These are phyloP conservation scores for Prionace glauca DNA, from an alignment of 2,797 vertebrate genomes.

Conservation along the genomic window DNA sequence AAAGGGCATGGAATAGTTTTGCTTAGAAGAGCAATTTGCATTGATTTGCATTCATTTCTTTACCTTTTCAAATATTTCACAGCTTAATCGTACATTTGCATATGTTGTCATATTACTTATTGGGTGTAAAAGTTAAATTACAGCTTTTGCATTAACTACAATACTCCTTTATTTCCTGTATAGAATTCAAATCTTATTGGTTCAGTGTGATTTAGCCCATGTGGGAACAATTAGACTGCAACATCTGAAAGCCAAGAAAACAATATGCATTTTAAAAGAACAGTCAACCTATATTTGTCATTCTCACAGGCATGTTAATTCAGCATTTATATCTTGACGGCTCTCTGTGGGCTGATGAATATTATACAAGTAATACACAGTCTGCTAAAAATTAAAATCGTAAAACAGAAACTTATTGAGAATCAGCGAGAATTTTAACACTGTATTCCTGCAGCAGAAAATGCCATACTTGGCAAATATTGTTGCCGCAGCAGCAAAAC, in stretches of 20 bases:
- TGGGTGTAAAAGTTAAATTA: not conserved
- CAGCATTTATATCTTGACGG: not conserved
- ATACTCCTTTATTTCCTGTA: not conserved
- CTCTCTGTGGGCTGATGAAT: not conserved
- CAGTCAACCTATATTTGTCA: conserved; percentile 5
- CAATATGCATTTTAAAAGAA: conserved; percentile 18
- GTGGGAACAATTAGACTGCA: not conserved
- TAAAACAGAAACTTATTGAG: not conserved
- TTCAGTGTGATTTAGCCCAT: not conserved
- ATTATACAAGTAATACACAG: not conserved
- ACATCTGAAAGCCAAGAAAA: not conserved
- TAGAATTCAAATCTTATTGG: not conserved
- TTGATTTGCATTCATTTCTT: conserved; percentile 31
- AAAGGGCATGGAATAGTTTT: not conserved
- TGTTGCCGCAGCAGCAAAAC: not conserved
- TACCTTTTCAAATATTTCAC: conserved; percentile 15
- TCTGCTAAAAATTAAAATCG: conserved; percentile 24
- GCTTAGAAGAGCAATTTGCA: conserved; percentile 8
- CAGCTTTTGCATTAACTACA: conserved; percentile 14
- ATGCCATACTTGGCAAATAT: not conserved
- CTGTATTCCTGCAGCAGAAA: not conserved
- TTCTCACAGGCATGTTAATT: not conserved
- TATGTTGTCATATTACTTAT: not conserved
- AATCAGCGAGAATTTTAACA: conserved; percentile 23
- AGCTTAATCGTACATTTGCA: conserved; percentile 5